Evolutionary conservation across 1,140 invertebrate species (phyloP).

Genomic region (Achatina immaculata): DNA sequence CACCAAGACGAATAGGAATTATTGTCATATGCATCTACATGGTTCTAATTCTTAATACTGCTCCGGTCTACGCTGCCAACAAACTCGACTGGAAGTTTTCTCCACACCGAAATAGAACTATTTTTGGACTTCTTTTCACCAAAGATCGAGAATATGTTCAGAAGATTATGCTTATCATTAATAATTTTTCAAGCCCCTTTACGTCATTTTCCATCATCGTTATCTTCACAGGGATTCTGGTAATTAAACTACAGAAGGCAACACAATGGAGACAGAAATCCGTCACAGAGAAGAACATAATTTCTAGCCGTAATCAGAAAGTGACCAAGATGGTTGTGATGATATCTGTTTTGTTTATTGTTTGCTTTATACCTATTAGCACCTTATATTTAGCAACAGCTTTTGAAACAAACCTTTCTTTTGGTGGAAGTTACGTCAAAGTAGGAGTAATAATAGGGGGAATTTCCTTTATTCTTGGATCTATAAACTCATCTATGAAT

Average conservation of each 20-base stretch:
- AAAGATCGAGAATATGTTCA: neutral
- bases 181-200: neutral
- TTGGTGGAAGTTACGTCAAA: neutral
- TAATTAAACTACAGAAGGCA: neutral
- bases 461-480: neutral
- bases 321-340: too few species aligned
- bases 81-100: neutral
- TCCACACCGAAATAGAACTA: neutral
- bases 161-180: neutral
- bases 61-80: neutral
- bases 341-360: too few species aligned
- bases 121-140: neutral
- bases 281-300: neutral
- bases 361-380: neutral
- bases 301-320: neutral
- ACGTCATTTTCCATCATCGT: neutral
- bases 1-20: neutral
- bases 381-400: neutral
- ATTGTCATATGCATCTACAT: neutral
- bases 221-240: neutral
- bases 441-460: neutral
- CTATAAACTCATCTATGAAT: neutral
- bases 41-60: neutral
- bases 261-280: neutral
- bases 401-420: neutral